Conservation (phyloP, 2,113 vertebrate species). For the Chloropsis hardwickii region DNA sequence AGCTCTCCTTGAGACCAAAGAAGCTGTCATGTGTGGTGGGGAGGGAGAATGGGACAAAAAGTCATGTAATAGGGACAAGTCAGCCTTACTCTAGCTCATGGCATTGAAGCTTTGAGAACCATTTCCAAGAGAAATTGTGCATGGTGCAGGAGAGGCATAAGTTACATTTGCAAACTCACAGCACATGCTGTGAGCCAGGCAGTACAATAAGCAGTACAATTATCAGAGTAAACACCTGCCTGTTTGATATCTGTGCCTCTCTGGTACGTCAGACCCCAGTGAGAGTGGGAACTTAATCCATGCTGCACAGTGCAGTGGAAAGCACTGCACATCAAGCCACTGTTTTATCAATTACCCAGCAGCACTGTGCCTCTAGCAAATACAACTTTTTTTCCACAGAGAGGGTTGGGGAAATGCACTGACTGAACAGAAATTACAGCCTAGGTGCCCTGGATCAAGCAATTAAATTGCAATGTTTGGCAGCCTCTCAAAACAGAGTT, state of each 20-base stretch:
- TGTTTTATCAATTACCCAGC: not conserved
- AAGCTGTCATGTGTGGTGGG: not conserved
- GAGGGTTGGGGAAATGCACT: not conserved
- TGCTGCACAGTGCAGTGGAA: not conserved
- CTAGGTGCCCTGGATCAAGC: not conserved
- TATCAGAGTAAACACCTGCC: not conserved
- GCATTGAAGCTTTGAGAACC: not conserved
- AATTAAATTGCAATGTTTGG: not conserved
- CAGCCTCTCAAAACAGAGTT: not conserved
- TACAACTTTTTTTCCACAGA: not conserved
- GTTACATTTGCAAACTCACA: not conserved
- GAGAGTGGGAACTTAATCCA: not conserved
- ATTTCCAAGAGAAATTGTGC: not conserved
- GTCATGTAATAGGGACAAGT: not conserved
- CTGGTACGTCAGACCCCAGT: not conserved
- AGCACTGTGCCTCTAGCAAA: not conserved
- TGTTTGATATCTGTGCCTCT: not conserved
- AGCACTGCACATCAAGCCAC: not conserved
- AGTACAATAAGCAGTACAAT: not conserved
- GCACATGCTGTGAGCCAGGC: not conserved
- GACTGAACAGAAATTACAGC: not conserved
- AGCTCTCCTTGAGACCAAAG: not conserved
- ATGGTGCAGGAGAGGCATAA: not conserved
- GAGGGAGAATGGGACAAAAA: not conserved
- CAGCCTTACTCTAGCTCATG: not conserved